phyloP scores from a whole-genome alignment of 2,797 vertebrate genomes.

The Carduelis carduelis region DNA sequence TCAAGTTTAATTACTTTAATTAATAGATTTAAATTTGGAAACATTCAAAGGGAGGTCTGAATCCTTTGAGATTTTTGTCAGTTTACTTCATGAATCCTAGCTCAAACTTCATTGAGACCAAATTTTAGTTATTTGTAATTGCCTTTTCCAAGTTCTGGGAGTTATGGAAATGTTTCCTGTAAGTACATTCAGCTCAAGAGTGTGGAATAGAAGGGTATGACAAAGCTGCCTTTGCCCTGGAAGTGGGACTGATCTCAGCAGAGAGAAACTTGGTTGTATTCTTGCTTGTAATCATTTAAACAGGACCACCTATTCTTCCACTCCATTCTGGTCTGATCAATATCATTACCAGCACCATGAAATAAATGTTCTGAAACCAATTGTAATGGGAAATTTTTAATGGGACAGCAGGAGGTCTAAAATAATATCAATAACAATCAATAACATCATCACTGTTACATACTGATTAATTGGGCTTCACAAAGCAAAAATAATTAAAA shows the following conservation, averaged over 20 bases:
- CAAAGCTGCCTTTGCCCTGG: not conserved
- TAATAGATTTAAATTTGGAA: slow-evolving; percentile 37
- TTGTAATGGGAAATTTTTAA: not conserved
- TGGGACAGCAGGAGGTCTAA: not conserved
- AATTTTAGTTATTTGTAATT: not conserved
- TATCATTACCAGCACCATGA: not conserved
- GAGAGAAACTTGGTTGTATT: not conserved
- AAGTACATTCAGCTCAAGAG: not conserved
- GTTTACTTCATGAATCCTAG: not conserved
- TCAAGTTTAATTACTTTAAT: slow-evolving; percentile 21
- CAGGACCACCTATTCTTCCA: not conserved
- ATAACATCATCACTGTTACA: not conserved
- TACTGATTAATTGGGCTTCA: not conserved
- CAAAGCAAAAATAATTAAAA: not conserved
- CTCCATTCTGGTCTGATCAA: not conserved
- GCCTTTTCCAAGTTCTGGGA: not conserved
- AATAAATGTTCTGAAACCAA: not conserved
- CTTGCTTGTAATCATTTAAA: not conserved
- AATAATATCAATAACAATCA: not conserved
- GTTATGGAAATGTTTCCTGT: not conserved
- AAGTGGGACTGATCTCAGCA: not conserved
- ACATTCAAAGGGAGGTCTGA: slow-evolving; percentile 4
- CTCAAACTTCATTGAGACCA: not conserved
- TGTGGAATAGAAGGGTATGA: not conserved
- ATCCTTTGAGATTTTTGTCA: slow-evolving; percentile 14